Base-by-base conservation (phyloP, 2,113 vertebrate species). In the Pycnonotus jocosus region DNA sequence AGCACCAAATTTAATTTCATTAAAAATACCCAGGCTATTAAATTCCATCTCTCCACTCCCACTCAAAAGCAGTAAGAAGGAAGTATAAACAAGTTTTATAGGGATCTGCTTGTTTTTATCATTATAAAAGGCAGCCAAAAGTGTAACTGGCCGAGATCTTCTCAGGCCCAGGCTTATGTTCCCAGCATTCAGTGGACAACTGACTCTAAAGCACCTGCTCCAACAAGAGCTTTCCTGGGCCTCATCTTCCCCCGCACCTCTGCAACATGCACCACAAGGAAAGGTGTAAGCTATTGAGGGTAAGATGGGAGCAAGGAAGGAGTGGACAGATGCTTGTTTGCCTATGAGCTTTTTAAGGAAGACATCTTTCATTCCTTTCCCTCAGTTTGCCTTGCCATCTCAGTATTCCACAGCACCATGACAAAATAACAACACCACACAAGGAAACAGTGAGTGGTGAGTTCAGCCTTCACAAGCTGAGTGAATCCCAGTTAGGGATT, bases 181-280 rank as follows among this genome's bases (percentile, higher is more conserved):
- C 16, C 33, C 44, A 40, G 54, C 0, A 0, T 33, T 54, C 57
- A 76, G 20, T 15, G 30, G 23, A 28, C 19, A 74, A 35, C 35
- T 25, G 25, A 58, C 22, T 54, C 47, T 6, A 60, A 76, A 76
- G 76, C 17, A 54, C 30, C 66, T 62, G 33, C 18, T 35, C 38
- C 53, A 71, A 37, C 40, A 60, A 14, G 1, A 54, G 19, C n/a
- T 70, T 44, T n/a, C 48, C 57, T 56, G 8, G 45, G 27, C 30
- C 47, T 42, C 45, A 18, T 21, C 47, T 35, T 50, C n/a, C 51
- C 10, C 61, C 53, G 8, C 5, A 51, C 18, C n/a, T 50, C 15
- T 2, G 0, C 22, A n/a, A 68, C 0, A 0, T 10, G 23, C 19
- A 21, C 19, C 19, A 18, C 22, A 66, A 76, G 10, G n/a, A 61